Evolutionary conservation across 2,888 invertebrate species (phyloP).

Genomic region (Ryuthela nishihirai): DNA sequence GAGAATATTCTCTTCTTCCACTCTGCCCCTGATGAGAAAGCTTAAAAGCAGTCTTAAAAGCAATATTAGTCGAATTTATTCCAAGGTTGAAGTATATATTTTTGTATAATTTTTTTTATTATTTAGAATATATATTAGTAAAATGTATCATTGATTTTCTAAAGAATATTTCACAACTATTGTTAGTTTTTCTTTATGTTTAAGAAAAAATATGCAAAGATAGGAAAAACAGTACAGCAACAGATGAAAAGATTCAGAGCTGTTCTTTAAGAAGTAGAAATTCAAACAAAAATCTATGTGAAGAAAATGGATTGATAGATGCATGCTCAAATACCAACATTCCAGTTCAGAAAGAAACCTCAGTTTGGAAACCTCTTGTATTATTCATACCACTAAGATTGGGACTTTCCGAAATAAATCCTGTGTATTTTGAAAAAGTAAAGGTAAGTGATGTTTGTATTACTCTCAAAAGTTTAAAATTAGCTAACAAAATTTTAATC

Average conservation of each 20-base stretch:
- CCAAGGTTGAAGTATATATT: background rate
- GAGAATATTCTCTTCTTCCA: too few species aligned
- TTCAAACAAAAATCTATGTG: background rate
- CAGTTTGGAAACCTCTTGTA: slow-evolving; percentile 72
- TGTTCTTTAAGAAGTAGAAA: background rate
- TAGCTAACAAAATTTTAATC: too few species aligned
- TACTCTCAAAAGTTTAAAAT: background rate
- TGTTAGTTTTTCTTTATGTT: background rate
- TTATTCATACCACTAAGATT: slow-evolving; percentile 83
- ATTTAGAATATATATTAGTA: too few species aligned
- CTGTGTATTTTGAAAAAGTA: slow-evolving; percentile 82
- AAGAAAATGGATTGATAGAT: background rate
- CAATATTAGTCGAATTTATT: background rate
- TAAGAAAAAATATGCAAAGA: background rate
- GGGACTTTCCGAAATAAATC: slow-evolving; percentile 91
- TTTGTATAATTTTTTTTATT: background rate
- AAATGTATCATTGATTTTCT: background rate
- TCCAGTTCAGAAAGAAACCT: slow-evolving; percentile 22
- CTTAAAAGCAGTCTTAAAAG: too few species aligned
- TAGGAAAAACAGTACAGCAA: too few species aligned
- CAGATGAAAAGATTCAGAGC: too few species aligned
- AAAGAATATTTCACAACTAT: background rate
- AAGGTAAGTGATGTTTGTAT: slow-evolving; percentile 59
- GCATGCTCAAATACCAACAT: background rate
- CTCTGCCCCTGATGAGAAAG: too few species aligned